phyloP scores from a whole-genome alignment of 23 tunicate species.

The Oikopleura vanhoeffeni region DNA sequence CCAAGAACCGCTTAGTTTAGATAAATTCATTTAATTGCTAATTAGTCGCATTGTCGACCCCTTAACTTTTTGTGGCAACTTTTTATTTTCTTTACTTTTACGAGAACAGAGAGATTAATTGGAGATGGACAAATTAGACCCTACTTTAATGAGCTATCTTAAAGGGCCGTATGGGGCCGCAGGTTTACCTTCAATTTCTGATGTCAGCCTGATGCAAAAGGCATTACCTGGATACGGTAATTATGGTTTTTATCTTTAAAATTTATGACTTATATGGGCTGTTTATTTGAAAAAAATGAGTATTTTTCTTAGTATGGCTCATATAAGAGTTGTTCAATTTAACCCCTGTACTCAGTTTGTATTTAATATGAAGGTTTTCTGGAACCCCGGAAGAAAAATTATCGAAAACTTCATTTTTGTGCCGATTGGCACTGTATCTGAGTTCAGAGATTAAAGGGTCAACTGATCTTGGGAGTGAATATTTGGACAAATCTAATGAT shows the following conservation, averaged over 20 bases:
- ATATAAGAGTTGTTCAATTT: too few species aligned
- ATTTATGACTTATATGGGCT: not conserved
- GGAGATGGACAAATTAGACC: slow-evolving; percentile 8
- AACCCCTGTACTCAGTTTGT: too few species aligned
- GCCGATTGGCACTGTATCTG: too few species aligned
- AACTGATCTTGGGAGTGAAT: too few species aligned
- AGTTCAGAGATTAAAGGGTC: too few species aligned
- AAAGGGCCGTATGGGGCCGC: slow-evolving; percentile 2
- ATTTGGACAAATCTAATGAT: not conserved
- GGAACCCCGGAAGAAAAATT: too few species aligned
- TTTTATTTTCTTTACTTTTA: not conserved
- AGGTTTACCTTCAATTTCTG: not conserved
- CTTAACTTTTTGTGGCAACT: not conserved
- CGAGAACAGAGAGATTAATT: not conserved
- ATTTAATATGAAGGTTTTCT: too few species aligned
- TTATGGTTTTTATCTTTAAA: too few species aligned
- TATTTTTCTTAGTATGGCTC: too few species aligned
- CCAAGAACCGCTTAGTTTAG: not conserved
- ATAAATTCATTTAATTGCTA: not conserved
- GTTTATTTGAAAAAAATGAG: not conserved
- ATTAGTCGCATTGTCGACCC: not conserved
- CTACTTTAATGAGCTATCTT: not conserved
- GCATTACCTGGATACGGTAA: slow-evolving; percentile 10
- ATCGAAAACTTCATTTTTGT: too few species aligned
- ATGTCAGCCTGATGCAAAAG: slow-evolving; percentile 14